Conservation (phyloP, 2,113 vertebrate genomes). For the Leuciscus idus region DNA sequence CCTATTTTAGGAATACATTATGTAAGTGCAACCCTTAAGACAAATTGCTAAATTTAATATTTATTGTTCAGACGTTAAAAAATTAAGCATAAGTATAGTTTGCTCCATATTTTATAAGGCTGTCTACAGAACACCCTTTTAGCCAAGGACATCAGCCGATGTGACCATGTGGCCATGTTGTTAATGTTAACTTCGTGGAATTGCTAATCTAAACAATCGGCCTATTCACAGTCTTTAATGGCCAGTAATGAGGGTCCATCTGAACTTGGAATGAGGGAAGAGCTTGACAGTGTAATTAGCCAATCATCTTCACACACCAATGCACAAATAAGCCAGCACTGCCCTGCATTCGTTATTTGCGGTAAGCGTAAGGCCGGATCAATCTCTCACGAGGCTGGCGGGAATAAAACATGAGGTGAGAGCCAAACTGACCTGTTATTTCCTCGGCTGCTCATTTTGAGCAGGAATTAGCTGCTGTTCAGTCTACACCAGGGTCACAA, state of each 20-base stretch:
- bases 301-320: conserved; percentile 49
- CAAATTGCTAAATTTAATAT: conserved; percentile 21
- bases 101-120: conserved; percentile 9
- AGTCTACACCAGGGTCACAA: conserved; percentile 8
- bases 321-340: conserved; percentile 39
- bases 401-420: conserved; percentile 56
- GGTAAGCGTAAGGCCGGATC: conserved; percentile 41
- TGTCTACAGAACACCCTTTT: background rate
- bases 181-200: background rate
- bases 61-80: conserved; percentile 6
- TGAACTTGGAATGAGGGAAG: conserved; percentile 41
- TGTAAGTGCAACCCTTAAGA: conserved; percentile 4
- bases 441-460: conserved; percentile 32
- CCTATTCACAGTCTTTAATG: conserved; percentile 21
- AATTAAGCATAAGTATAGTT: background rate
- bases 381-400: conserved; percentile 38
- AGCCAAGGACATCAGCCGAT: background rate
- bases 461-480: conserved; percentile 42
- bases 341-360: conserved; percentile 47
- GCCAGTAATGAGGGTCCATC: conserved; percentile 30
- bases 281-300: conserved; percentile 49
- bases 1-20: background rate
- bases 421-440: conserved; percentile 45
- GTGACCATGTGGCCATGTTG: conserved; percentile 17
- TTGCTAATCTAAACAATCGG: conserved; percentile 36